Evolutionary conservation across 2,797 vertebrate genomes (phyloP).

Genomic region (Poeciliopsis presidionis): DNA sequence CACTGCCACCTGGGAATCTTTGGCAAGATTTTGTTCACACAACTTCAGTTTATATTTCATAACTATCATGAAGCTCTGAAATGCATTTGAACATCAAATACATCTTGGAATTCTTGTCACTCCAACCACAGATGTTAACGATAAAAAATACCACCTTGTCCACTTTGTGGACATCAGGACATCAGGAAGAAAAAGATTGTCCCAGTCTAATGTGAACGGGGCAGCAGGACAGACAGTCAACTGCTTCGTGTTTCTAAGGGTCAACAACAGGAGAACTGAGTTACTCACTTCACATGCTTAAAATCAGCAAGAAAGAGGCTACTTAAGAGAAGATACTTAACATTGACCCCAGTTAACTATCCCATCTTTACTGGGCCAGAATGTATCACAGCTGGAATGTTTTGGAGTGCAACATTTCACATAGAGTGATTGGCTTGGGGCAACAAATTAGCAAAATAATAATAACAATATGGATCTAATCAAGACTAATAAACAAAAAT

Average conservation of each 20-base stretch:
- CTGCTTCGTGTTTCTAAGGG: background rate
- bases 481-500: background rate
- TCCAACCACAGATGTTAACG: background rate
- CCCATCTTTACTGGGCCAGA: background rate
- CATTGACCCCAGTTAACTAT: background rate
- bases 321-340: background rate
- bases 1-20: background rate
- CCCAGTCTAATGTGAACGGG: background rate
- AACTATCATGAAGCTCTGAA: background rate
- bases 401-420: background rate
- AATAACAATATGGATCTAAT: background rate
- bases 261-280: background rate
- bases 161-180: background rate
- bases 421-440: background rate
- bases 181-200: background rate
- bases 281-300: background rate
- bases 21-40: background rate
- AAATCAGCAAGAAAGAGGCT: background rate
- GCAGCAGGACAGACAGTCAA: background rate
- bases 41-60: background rate
- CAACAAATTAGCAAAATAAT: background rate
- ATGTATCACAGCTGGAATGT: background rate
- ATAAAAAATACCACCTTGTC: background rate
- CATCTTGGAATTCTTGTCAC: background rate
- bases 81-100: background rate